Evolutionary conservation across 1,140 invertebrate genomes (phyloP).

Genomic region (Drosophila nigromelanica): DNA sequence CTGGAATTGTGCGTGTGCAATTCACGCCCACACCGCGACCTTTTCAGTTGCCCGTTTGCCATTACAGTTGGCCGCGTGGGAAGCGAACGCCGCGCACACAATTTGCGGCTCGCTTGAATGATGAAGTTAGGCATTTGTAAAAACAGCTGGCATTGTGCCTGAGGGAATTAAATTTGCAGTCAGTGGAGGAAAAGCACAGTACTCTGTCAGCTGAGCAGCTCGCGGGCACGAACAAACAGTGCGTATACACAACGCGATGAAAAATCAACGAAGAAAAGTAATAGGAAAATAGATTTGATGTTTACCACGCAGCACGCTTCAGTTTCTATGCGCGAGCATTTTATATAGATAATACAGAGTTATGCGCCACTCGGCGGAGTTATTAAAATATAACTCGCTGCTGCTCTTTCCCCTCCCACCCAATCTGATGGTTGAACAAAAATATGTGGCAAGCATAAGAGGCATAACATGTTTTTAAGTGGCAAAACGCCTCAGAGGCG

Average conservation of each 20-base stretch:
- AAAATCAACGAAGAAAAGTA: conserved; percentile 56
- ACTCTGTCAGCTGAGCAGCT: conserved; percentile 8
- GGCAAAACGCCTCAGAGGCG: conserved; percentile 50
- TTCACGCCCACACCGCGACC: conserved; percentile 1
- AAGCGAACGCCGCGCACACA: conserved; percentile 36
- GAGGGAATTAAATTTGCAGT: conserved; percentile 49
- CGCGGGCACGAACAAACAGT: conserved; percentile 21
- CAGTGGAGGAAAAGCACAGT: conserved; percentile 7
- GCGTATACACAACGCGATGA: conserved; percentile 59
- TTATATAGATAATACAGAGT: conserved; percentile 16
- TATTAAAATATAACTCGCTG: conserved; percentile 27
- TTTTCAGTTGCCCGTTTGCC: conserved; percentile 38
- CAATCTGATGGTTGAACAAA: conserved; percentile 10
- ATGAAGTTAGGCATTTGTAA: conserved; percentile 79
- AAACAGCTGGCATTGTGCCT: conserved; percentile 72
- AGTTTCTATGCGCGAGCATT: not conserved
- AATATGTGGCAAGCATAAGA: conserved; percentile 15
- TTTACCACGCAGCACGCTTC: not conserved
- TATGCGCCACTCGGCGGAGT: conserved; percentile 8
- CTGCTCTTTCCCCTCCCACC: not conserved
- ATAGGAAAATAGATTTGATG: conserved; percentile 50
- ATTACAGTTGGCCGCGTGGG: conserved; percentile 23
- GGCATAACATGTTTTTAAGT: conserved; percentile 54
- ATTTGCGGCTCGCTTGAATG: conserved; percentile 69
- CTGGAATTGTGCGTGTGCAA: not conserved